These are phyloP conservation scores for Sipha flava DNA, from an alignment of 1,140 invertebrate genomes.

Conservation along the genomic window DNA sequence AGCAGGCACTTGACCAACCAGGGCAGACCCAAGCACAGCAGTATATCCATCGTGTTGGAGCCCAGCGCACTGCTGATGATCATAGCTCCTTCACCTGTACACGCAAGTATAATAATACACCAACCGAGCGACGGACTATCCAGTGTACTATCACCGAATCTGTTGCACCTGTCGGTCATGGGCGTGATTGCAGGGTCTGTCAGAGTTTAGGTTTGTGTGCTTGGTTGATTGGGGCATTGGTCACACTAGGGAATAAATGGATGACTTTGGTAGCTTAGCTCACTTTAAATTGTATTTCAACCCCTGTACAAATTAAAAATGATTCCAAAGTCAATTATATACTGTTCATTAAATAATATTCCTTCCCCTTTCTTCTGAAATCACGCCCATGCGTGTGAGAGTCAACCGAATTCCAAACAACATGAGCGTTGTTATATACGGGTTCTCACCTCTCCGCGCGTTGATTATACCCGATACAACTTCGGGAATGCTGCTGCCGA, in stretches of 20 bases:
- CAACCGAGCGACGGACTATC: background rate
- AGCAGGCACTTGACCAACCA: constrained; percentile 64
- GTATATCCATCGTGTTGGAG: constrained; percentile 73
- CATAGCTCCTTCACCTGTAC: constrained; percentile 69
- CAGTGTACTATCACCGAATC: background rate
- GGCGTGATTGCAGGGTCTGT: too few species aligned
- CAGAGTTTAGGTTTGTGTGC: too few species aligned
- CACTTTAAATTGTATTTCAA: too few species aligned
- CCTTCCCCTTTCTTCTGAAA: background rate
- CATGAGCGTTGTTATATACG: constrained; percentile 35
- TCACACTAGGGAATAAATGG: too few species aligned
- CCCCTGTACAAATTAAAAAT: too few species aligned
- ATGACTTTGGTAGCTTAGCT: too few species aligned
- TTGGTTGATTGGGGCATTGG: too few species aligned
- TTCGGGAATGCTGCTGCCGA: constrained; percentile 82
- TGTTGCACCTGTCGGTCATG: background rate
- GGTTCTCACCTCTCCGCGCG: constrained; percentile 51
- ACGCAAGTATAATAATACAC: background rate
- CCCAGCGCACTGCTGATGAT: constrained; percentile 76
- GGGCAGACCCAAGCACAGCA: constrained; percentile 72
- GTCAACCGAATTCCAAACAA: too few species aligned
- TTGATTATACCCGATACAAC: constrained; percentile 75
- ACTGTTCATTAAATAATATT: too few species aligned
- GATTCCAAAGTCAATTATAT: too few species aligned
- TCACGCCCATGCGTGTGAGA: background rate